phyloP scores from a whole-genome alignment of 2,888 invertebrate species.

The Volucella bombylans region DNA sequence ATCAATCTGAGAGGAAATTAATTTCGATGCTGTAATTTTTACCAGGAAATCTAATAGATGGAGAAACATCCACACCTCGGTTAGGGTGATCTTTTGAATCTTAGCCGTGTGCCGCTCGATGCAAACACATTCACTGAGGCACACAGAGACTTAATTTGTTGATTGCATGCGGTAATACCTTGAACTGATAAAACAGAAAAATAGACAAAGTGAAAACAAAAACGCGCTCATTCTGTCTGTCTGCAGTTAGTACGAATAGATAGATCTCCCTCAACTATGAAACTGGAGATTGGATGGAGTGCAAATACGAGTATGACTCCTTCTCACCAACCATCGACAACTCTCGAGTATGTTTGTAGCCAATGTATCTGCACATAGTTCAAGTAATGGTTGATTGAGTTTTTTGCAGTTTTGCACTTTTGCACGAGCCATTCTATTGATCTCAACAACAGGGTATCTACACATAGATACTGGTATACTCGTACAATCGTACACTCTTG shows the following conservation, averaged over 20 bases:
- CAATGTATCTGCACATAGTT: constrained; percentile 23
- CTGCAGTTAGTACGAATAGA: constrained; percentile 3
- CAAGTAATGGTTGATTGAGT: constrained; percentile 59
- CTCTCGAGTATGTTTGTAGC: not conserved
- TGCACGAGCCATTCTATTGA: constrained; percentile 71
- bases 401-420: constrained; percentile 73
- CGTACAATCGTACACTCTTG: not conserved
- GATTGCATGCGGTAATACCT: constrained; percentile 70
- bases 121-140: not conserved
- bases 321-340: not conserved
- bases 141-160: constrained; percentile 53
- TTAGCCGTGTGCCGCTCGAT: constrained; percentile 1
- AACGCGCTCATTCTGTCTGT: constrained; percentile 44
- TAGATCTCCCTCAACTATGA: constrained; percentile 37
- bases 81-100: constrained; percentile 37
- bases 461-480: constrained; percentile 18
- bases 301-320: not conserved
- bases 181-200: constrained; percentile 57
- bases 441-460: constrained; percentile 18
- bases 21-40: constrained; percentile 52
- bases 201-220: constrained; percentile 8
- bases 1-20: constrained; percentile 54
- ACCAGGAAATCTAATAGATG: constrained; percentile 18
- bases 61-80: constrained; percentile 52
- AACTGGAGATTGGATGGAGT: constrained; percentile 30